Evolutionary conservation across 2,888 invertebrate genomes (phyloP).

Genomic region (Machimus atricapillus): DNA sequence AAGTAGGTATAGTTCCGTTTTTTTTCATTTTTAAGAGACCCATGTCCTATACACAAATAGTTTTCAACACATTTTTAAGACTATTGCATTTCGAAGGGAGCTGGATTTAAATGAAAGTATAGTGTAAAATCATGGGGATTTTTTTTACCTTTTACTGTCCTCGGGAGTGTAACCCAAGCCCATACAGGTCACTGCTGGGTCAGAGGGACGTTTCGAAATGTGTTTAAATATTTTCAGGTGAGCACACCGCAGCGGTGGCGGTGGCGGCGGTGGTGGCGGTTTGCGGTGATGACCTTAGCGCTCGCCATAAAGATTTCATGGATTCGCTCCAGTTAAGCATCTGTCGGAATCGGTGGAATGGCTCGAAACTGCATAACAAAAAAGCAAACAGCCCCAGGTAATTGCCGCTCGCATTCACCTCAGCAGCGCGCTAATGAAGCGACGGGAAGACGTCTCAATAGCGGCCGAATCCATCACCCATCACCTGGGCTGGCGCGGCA

Average conservation of each 20-base stretch:
- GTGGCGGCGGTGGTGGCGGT: background rate
- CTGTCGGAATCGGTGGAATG: conserved; percentile 24
- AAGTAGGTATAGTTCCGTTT: no score
- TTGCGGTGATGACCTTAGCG: background rate
- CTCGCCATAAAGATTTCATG: background rate
- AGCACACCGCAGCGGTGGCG: background rate
- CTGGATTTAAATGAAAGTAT: no score
- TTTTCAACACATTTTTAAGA: no score
- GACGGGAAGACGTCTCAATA: conserved; percentile 29
- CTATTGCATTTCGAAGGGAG: no score
- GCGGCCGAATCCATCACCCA: background rate
- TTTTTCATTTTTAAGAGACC: no score
- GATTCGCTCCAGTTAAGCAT: conserved; percentile 37
- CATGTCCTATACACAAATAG: no score
- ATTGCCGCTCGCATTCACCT: conserved; percentile 19
- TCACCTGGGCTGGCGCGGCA: background rate
- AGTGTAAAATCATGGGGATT: no score
- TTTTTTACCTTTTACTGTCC: background rate
- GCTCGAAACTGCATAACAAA: background rate
- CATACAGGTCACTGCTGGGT: background rate
- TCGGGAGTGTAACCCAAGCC: background rate
- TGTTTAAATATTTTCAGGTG: background rate
- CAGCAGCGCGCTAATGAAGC: conserved; percentile 1
- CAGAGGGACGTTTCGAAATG: background rate
- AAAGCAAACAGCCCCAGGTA: conserved; percentile 14